Conservation (phyloP, 1,140 invertebrate genomes). For the Fopius arisanus region DNA sequence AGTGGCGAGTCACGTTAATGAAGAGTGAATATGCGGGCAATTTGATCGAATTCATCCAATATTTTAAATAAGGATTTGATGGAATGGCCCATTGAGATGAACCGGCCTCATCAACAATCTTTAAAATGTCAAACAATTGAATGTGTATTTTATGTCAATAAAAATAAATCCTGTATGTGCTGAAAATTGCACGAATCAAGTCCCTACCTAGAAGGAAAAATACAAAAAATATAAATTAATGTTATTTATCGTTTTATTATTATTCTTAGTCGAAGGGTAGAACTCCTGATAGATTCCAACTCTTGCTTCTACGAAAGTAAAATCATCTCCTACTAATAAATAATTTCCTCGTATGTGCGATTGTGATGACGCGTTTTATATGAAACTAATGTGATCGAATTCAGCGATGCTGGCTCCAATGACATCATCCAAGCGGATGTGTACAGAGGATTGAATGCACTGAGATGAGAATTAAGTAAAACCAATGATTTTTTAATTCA, state of each 20-base stretch:
- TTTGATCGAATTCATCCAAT: neutral
- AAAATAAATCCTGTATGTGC: neutral
- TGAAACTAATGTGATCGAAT: neutral
- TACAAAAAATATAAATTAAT: too few species aligned
- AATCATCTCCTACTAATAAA: neutral
- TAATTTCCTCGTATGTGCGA: neutral
- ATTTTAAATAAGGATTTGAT: too few species aligned
- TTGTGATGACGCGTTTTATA: neutral
- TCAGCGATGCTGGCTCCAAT: neutral
- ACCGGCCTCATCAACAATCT: neutral
- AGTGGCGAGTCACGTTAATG: too few species aligned
- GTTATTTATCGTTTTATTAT: too few species aligned
- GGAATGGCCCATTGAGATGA: neutral
- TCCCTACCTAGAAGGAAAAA: too few species aligned
- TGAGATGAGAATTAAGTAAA: neutral
- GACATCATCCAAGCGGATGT: neutral
- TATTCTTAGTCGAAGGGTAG: too few species aligned
- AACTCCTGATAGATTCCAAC: too few species aligned
- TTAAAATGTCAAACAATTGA: neutral
- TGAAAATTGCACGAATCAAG: too few species aligned
- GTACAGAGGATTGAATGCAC: too few species aligned
- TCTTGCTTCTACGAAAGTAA: too few species aligned
- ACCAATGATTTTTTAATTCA: too few species aligned
- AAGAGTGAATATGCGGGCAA: neutral
- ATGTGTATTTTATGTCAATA: constrained; percentile 2